Evolutionary conservation across 2,888 invertebrate genomes (phyloP).

Genomic region (Dicyrtoma fusca): DNA sequence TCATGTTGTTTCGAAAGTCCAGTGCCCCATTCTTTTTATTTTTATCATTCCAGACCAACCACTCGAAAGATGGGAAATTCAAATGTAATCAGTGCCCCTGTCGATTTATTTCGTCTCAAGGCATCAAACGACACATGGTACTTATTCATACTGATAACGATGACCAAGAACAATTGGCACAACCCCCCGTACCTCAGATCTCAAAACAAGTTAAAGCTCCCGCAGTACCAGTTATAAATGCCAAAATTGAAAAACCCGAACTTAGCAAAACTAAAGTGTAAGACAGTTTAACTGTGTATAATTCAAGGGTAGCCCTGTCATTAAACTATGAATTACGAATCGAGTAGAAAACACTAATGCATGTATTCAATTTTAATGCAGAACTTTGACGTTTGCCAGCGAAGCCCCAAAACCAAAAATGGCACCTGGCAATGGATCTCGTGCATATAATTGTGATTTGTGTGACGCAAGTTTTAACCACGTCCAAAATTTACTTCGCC

Average conservation of each 20-base stretch:
- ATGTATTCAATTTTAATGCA: too few relatives aligned
- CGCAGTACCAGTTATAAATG: not conserved
- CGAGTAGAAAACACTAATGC: too few relatives aligned
- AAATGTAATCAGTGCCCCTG: slow-evolving; percentile 22
- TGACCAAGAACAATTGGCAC: not conserved
- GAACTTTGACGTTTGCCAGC: slow-evolving; percentile 25
- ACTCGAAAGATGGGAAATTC: slow-evolving; percentile 26
- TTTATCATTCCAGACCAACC: slow-evolving; percentile 30
- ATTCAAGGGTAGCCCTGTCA: not conserved
- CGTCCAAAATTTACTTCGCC: slow-evolving; percentile 19
- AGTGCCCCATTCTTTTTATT: too few relatives aligned
- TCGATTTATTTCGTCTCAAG: slow-evolving; percentile 27
- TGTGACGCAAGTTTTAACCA: slow-evolving; percentile 27
- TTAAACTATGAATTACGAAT: too few relatives aligned
- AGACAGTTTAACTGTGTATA: slow-evolving; percentile 22
- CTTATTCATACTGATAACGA: not conserved
- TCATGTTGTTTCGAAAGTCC: too few relatives aligned
- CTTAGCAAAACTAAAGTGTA: not conserved
- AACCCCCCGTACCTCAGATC: not conserved
- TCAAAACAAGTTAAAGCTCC: not conserved
- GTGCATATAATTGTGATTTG: slow-evolving; percentile 13
- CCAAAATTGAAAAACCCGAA: slow-evolving; percentile 4
- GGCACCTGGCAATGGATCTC: not conserved
- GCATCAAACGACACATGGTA: slow-evolving; percentile 26
- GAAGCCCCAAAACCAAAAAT: slow-evolving; percentile 6